phyloP scores from a whole-genome alignment of 2,113 vertebrate species.

The Excalfactoria chinensis region DNA sequence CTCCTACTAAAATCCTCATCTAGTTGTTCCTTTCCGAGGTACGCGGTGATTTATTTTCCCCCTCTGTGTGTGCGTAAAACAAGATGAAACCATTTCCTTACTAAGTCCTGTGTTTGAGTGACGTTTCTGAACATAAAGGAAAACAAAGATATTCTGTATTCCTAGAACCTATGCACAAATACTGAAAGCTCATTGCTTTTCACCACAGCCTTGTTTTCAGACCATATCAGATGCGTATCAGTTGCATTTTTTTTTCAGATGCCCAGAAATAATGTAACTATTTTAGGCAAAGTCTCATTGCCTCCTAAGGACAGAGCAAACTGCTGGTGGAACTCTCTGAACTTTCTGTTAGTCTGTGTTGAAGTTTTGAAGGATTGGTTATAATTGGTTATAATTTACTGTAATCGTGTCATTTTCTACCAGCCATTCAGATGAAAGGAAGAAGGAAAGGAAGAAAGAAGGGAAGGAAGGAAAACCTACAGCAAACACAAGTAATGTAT shows the following conservation, averaged over 20 bases:
- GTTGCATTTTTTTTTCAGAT: too few species aligned
- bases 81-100: background rate
- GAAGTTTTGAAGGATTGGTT: conserved; percentile 58
- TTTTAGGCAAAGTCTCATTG: conserved; percentile 15
- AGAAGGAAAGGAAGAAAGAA: too few species aligned
- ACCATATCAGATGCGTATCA: background rate
- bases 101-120: background rate
- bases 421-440: background rate
- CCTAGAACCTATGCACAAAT: background rate
- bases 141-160: background rate
- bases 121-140: background rate
- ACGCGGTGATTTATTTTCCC: conserved; percentile 11
- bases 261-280: conserved; percentile 16
- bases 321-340: conserved; percentile 34
- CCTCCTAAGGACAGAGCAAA: conserved; percentile 42
- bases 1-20: background rate
- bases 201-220: conserved; percentile 10
- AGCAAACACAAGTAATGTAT: conserved; percentile 1
- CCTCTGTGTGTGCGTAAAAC: background rate
- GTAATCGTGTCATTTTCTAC: conserved; percentile 39
- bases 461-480: background rate
- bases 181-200: conserved; percentile 7
- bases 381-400: conserved; percentile 76
- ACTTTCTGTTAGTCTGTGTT: conserved; percentile 37
- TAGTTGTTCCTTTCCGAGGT: background rate